phyloP scores from a whole-genome alignment of 2,888 invertebrate genomes.

The Argyresthia albistria region DNA sequence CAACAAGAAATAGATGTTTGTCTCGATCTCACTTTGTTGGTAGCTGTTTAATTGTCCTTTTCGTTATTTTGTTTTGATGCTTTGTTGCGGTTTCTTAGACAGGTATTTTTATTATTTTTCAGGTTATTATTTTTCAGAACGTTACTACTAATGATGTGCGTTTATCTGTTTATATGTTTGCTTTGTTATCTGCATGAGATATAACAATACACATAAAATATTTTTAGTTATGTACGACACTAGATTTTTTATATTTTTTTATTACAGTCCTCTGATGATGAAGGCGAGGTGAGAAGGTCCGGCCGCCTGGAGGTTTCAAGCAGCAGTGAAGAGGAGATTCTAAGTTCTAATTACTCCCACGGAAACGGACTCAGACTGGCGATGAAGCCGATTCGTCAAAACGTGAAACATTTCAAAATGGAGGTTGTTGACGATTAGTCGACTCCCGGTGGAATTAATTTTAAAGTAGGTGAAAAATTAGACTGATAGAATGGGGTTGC shows the following conservation, averaged over 20 bases:
- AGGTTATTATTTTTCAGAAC: background rate
- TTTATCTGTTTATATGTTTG: background rate
- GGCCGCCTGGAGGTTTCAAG: conserved; percentile 50
- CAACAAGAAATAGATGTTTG: conserved; percentile 70
- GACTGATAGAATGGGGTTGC: too few relatives aligned
- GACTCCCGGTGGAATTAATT: too few relatives aligned
- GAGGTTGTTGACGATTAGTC: conserved; percentile 36
- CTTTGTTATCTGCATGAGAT: background rate
- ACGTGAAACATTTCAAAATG: conserved; percentile 50
- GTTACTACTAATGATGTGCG: background rate
- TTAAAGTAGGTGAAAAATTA: too few relatives aligned
- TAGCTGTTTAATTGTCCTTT: too few relatives aligned
- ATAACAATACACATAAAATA: background rate
- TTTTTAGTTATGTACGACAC: conserved; percentile 1
- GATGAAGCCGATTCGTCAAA: conserved; percentile 51
- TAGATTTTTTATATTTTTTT: conserved; percentile 3
- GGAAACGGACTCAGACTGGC: conserved; percentile 41
- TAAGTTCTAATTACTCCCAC: conserved; percentile 34
- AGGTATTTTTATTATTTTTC: background rate
- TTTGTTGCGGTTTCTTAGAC: too few relatives aligned
- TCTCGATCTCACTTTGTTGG: conserved; percentile 22
- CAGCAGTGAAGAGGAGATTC: conserved; percentile 50
- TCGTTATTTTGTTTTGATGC: background rate
- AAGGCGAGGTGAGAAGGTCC: conserved; percentile 37
- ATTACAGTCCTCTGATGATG: conserved; percentile 43